A percentile compares a stretch with the other conserved stretches of the same genome.
Evolutionary conservation across 2,888 invertebrate genomes (phyloP).

Genomic region (Trisateles emortualis): DNA sequence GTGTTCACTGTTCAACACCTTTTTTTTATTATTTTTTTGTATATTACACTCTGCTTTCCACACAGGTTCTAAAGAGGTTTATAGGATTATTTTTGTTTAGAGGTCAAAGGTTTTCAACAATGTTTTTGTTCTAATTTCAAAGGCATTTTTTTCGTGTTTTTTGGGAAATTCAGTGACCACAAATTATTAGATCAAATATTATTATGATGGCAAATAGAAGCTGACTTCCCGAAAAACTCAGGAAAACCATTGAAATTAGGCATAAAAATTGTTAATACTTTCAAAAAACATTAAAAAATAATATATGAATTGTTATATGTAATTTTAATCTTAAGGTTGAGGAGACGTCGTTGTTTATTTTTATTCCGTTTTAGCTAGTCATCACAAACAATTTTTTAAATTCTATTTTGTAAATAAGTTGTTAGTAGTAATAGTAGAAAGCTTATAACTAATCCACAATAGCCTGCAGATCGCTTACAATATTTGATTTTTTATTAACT

Average conservation of each 20-base stretch:
- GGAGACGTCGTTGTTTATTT: neutral
- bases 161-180: no score
- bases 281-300: neutral
- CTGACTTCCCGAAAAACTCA: no score
- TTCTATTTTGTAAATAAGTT: slow-evolving; percentile 21
- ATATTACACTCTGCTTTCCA: slow-evolving; percentile 48
- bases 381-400: neutral
- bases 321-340: neutral
- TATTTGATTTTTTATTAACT: slow-evolving; percentile 6
- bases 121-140: neutral
- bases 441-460: slow-evolving; percentile 39
- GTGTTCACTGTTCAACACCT: slow-evolving; percentile 64
- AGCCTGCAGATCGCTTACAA: slow-evolving; percentile 30
- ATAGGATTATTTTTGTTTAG: slow-evolving; percentile 17
- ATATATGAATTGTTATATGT: neutral
- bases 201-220: no score
- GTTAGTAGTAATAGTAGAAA: slow-evolving; percentile 19
- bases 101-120: neutral
- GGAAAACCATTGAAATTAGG: no score
- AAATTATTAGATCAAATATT: no score
- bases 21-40: slow-evolving; percentile 47
- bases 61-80: slow-evolving; percentile 31
- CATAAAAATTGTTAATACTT: neutral
- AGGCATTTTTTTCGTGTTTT: no score
- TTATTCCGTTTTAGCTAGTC: slow-evolving; percentile 1